Base-by-base conservation (phyloP, 2,797 vertebrate genomes). In the Peromyscus nudipes region DNA sequence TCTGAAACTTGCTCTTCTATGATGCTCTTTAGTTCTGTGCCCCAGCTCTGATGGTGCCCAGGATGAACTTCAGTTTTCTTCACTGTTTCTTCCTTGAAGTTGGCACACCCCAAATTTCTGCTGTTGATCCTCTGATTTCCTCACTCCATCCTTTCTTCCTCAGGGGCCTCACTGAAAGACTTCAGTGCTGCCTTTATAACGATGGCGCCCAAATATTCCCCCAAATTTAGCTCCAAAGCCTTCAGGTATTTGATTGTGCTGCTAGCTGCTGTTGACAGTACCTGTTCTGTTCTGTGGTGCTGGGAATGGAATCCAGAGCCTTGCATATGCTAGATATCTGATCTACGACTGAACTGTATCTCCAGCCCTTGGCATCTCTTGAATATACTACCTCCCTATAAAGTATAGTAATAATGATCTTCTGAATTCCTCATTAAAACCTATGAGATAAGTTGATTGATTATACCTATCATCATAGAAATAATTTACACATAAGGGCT, bases 381-480 rank as follows among this genome's bases (percentile, higher is more conserved):
- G 37, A 91, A 94, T 96, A 86, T 77, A 40, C 60, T 92, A 6
- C 27, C 37, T 93, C 77, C 34, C 76, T 75, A 37, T 73, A 81
- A 94, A 92, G 77, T 84, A n/a, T n/a, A 96, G 83, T 86, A 86
- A 64, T 94, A 87, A 64, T 79, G 77, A 34, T 76, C 27, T 96
- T 88, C 57, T 40, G 77, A 95, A 85, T 90, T 94, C 52, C 19
- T 97, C 69, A 64, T 27, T 52, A 52, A 96, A 86, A 86, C 31
- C 55, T 37, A 80, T 83, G 76, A 85, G 60, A 64, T 91, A 75
- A 93, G 43, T 90, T 86, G 40, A 96, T 12, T 97, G 80, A 62
- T 17, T 52, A 12, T 88, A 69, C 25, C 31, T 55, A 40, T 43
- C 19, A 10, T 94, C 34, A 75, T 89, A 82, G 69, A 95, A 83